These are phyloP conservation scores for Oopsacas minuta DNA, from an alignment of 37 sponge, comb jelly and placozoan genomes.

Conservation along the genomic window DNA sequence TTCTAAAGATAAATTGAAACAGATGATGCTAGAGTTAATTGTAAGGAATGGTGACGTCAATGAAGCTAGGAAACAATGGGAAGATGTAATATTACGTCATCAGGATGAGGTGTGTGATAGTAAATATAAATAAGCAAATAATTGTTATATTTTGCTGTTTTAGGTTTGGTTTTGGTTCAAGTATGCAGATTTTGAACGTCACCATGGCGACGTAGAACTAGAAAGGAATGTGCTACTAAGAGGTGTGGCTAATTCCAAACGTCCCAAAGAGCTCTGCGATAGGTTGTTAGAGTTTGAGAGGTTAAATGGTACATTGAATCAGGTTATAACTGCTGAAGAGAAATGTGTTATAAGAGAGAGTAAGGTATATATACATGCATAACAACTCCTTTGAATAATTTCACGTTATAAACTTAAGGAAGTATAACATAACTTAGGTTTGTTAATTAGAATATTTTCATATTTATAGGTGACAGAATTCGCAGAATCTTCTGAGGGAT, in stretches of 20 bases:
- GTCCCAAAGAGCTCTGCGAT: neutral
- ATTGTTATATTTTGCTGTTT: neutral
- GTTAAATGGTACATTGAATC: neutral
- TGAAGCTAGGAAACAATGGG: neutral
- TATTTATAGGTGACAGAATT: neutral
- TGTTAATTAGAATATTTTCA: too few relatives aligned
- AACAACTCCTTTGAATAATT: neutral
- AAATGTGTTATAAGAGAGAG: neutral
- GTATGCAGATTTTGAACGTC: neutral
- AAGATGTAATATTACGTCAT: neutral
- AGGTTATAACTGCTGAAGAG: neutral
- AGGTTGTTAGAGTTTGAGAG: neutral
- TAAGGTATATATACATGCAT: neutral
- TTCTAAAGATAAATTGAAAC: neutral
- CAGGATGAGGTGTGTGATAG: neutral
- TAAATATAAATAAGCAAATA: neutral
- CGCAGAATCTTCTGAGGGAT: conserved; percentile 18
- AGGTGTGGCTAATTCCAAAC: neutral
- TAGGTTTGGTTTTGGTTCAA: conserved; percentile 17
- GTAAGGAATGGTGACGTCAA: neutral
- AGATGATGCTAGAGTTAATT: neutral
- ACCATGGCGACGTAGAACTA: neutral
- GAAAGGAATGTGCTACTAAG: neutral
- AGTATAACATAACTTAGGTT: too few relatives aligned
- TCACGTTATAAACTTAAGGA: neutral